Evolutionary conservation across 2,113 vertebrate genomes (phyloP).

Genomic region (Melanotaenia duboulayi): DNA sequence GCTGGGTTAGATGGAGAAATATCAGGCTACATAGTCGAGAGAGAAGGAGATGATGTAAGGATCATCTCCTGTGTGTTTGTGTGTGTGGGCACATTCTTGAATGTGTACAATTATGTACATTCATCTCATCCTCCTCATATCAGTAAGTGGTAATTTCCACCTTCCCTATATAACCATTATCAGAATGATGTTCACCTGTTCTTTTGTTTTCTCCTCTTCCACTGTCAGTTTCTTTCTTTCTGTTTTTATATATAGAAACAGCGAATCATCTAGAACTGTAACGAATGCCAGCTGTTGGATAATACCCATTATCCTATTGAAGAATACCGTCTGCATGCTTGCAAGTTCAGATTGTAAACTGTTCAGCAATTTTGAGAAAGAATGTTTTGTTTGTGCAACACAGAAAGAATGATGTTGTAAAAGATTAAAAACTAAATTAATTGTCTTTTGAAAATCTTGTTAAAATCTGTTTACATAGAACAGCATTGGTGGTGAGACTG

Average conservation of each 20-base stretch:
- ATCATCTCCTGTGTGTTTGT: conserved; percentile 44
- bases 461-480: neutral
- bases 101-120: conserved; percentile 44
- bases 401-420: neutral
- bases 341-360: neutral
- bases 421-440: neutral
- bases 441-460: no score
- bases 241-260: neutral
- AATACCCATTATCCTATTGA: neutral
- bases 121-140: conserved; percentile 56
- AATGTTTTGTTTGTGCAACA: neutral
- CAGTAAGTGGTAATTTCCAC: conserved; percentile 47
- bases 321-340: neutral
- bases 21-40: conserved; percentile 43
- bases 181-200: conserved; percentile 42
- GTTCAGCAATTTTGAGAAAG: neutral
- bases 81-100: conserved; percentile 17
- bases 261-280: neutral
- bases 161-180: conserved; percentile 45
- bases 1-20: conserved; percentile 64
- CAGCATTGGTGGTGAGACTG: neutral
- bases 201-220: conserved; percentile 19
- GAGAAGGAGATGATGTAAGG: conserved; percentile 55
- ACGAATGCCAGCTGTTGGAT: conserved; percentile 1
- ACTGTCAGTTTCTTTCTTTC: conserved; percentile 1